Percentiles rank a stretch among this genome's conserved stretches.
phyloP scores from a whole-genome alignment of 2,797 vertebrate species.

The Anisognathus igniventris region DNA sequence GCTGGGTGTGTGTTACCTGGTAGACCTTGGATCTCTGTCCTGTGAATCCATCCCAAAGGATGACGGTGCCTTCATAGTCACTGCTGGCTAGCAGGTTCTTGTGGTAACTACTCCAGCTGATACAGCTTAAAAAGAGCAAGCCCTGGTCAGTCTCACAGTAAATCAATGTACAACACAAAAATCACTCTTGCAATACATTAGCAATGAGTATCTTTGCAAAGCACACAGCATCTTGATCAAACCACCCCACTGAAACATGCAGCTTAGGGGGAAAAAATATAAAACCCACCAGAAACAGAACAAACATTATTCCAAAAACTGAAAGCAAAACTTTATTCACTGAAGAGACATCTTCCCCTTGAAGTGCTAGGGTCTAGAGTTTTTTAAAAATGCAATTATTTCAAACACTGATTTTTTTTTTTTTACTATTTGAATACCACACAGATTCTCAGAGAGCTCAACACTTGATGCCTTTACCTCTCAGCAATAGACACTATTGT shows the following conservation, averaged over 20 bases:
- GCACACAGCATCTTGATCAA: not conserved
- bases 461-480: not conserved
- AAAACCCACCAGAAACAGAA: not conserved
- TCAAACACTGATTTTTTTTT: not conserved
- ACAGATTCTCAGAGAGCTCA: not conserved
- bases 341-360: not conserved
- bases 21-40: conserved; percentile 98
- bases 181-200: not conserved
- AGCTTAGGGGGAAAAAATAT: not conserved
- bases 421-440: not conserved
- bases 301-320: not conserved
- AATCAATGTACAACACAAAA: not conserved
- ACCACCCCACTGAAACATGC: not conserved
- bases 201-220: not conserved
- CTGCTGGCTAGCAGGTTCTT: conserved; percentile 98
- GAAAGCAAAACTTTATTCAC: not conserved
- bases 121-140: conserved; percentile 84
- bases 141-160: not conserved
- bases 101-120: conserved; percentile 99
- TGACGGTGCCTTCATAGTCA: conserved; percentile 98
- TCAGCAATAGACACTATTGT: not conserved
- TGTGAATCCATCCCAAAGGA: conserved; percentile 98
- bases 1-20: conserved; percentile 79
- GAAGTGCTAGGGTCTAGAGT: not conserved
- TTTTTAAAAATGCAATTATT: not conserved